Evolutionary conservation across 2,888 invertebrate genomes (phyloP).

Genomic region (Coleophora deauratella): DNA sequence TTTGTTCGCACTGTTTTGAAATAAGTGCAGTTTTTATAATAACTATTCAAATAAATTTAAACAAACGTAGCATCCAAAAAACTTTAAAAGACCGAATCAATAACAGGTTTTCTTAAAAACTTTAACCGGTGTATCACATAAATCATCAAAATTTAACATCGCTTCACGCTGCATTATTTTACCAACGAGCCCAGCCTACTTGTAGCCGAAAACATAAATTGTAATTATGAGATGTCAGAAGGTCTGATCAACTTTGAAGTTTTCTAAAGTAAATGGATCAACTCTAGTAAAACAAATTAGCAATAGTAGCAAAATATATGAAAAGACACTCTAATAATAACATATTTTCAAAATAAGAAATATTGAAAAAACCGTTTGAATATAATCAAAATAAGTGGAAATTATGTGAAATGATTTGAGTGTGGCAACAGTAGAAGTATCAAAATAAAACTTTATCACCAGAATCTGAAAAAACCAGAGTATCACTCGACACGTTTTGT

Average conservation of each 20-base stretch:
- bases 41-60: no score
- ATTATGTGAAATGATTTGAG: no score
- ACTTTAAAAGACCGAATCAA: background rate
- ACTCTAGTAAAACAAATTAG: constrained; percentile 23
- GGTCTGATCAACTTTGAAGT: no score
- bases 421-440: background rate
- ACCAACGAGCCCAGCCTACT: no score
- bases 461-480: constrained; percentile 29
- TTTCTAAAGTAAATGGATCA: constrained; percentile 20
- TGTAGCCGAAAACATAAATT: constrained; percentile 32
- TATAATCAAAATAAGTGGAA: no score
- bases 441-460: constrained; percentile 22
- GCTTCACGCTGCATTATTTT: constrained; percentile 9
- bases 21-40: no score
- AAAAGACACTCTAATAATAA: no score
- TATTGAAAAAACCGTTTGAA: no score
- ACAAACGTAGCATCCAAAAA: background rate
- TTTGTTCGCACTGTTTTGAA: no score
- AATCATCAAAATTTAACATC: constrained; percentile 24
- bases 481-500: constrained; percentile 31
- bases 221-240: constrained; percentile 33
- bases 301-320: no score
- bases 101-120: no score
- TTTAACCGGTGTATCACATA: constrained; percentile 12
- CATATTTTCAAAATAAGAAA: constrained; percentile 8